phyloP scores from a whole-genome alignment of 2,113 vertebrate genomes.

The Echinops telfairi region DNA sequence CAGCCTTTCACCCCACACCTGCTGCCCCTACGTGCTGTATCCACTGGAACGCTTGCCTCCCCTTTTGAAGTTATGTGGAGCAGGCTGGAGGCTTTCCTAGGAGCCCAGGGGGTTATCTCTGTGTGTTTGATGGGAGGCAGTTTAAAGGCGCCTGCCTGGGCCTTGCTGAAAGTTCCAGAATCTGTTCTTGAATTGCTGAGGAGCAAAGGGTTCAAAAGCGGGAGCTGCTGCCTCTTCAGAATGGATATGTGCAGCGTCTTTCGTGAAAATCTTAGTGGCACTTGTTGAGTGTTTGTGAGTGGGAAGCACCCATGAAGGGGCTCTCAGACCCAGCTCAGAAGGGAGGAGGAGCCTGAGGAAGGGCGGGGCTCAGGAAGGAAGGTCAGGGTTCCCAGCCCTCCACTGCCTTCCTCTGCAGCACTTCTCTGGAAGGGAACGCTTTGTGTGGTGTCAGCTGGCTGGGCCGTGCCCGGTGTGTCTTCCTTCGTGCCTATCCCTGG shows the following conservation, averaged over 20 bases:
- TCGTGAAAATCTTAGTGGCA: constrained; percentile 31
- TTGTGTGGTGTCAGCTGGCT: not conserved
- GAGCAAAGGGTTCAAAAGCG: not conserved
- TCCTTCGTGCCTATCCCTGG: fast-evolving
- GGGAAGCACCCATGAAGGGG: not conserved
- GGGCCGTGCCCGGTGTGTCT: not conserved
- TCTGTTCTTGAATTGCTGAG: not conserved
- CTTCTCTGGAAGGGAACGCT: not conserved
- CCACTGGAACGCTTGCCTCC: not conserved
- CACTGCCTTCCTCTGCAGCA: not conserved
- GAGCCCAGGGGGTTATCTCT: not conserved
- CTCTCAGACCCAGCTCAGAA: not conserved
- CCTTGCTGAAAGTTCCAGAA: not conserved
- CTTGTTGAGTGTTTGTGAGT: not conserved
- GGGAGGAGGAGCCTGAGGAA: not conserved
- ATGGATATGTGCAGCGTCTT: constrained; percentile 4
- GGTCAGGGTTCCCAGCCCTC: not conserved
- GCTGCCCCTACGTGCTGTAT: constrained; percentile 1
- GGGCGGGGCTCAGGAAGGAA: not conserved
- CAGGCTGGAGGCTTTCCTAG: constrained; percentile 44
- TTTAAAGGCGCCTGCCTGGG: not conserved
- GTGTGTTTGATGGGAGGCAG: not conserved
- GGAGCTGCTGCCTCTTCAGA: not conserved
- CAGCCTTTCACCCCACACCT: constrained; percentile 55
- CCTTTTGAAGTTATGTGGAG: constrained; percentile 52